These are phyloP conservation scores for Chamaea fasciata DNA, from an alignment of 2,113 vertebrate species.

Conservation along the genomic window DNA sequence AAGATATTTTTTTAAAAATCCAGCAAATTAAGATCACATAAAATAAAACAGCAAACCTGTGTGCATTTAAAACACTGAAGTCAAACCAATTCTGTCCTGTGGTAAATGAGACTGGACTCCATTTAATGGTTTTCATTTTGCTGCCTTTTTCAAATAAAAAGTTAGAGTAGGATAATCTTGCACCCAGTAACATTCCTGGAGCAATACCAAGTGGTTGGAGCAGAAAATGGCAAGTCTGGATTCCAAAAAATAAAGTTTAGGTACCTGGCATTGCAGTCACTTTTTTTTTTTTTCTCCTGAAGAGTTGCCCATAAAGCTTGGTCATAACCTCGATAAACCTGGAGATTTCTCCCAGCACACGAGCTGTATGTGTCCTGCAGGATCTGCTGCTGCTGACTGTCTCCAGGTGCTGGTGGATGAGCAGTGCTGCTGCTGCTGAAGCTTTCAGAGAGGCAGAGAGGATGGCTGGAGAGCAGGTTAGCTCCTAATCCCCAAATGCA, in stretches of 20 bases:
- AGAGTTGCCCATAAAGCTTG: neutral
- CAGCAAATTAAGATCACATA: neutral
- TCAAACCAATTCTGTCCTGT: neutral
- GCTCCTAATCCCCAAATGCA: accelerated
- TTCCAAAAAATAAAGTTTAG: neutral
- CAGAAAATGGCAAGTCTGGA: neutral
- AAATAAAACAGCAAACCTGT: neutral
- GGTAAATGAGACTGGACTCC: neutral
- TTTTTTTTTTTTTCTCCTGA: neutral
- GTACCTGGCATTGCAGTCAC: neutral
- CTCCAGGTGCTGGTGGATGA: neutral
- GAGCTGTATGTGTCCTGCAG: neutral
- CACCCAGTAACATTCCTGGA: neutral
- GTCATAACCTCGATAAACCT: neutral
- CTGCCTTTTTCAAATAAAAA: neutral
- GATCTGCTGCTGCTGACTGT: neutral
- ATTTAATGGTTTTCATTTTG: neutral
- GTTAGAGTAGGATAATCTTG: neutral
- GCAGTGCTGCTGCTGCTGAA: neutral
- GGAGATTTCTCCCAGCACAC: neutral
- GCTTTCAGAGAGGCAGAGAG: neutral
- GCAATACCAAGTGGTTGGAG: neutral
- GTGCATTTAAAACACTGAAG: neutral
- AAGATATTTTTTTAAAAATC: neutral
- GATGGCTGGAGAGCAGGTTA: neutral